phyloP scores from a whole-genome alignment of 53 echinoderm and acorn worm genomes.

The Zoroaster sp. region DNA sequence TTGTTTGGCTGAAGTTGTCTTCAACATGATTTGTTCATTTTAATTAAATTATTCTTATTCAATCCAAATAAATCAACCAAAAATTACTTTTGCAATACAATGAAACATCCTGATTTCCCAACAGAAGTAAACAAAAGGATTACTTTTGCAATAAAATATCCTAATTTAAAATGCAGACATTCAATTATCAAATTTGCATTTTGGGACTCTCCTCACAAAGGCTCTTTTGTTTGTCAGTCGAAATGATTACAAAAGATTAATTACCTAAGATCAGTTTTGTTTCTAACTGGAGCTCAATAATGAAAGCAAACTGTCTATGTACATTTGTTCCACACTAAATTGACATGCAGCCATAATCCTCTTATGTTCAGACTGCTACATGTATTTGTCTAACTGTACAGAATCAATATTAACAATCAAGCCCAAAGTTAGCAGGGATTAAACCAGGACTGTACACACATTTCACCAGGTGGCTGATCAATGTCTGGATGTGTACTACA shows the following conservation, averaged over 20 bases:
- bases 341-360: slow-evolving; percentile 26
- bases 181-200: not conserved
- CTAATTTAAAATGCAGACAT: slow-evolving; percentile 5
- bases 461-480: slow-evolving; percentile 35
- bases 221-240: not conserved
- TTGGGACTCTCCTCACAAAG: not conserved
- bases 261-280: not conserved
- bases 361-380: slow-evolving; percentile 6
- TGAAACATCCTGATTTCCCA: no score
- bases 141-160: not conserved
- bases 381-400: slow-evolving; percentile 26
- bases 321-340: not conserved
- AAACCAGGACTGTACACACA: slow-evolving; percentile 22
- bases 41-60: no score
- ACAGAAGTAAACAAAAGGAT: no score
- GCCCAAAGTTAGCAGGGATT: slow-evolving; percentile 24
- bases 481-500: no score
- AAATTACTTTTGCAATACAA: no score
- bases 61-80: not conserved
- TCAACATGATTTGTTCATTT: no score
- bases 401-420: slow-evolving; percentile 27
- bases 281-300: not conserved
- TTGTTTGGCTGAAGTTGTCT: no score
- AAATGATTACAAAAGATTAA: slow-evolving; percentile 11
- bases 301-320: not conserved